phyloP scores from a whole-genome alignment of 2,797 vertebrate species.

The Hoplostethus atlanticus region DNA sequence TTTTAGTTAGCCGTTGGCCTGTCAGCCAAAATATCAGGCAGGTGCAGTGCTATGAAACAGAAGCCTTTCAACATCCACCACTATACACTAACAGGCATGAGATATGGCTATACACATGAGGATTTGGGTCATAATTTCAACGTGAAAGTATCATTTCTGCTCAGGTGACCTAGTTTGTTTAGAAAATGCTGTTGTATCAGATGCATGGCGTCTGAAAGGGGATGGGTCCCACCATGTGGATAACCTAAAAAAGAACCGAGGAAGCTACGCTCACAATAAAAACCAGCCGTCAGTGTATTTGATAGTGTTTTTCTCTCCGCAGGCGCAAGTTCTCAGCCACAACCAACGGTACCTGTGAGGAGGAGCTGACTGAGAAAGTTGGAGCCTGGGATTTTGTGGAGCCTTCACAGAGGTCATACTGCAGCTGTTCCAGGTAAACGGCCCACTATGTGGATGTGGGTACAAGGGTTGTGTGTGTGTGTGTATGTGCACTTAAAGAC shows the following conservation, averaged over 20 bases:
- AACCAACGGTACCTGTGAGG: conserved; percentile 91
- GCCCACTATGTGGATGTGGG: not conserved
- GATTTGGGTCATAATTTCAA: not conserved
- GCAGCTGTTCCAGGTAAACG: conserved; percentile 94
- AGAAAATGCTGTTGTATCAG: no score
- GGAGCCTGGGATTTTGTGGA: conserved; percentile 97
- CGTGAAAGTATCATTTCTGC: no score
- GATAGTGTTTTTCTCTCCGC: conserved; percentile 1
- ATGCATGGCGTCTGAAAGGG: not conserved
- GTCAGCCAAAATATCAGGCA: conserved; percentile 60
- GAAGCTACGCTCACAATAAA: not conserved
- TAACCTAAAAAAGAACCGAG: not conserved
- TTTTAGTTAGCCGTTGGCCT: conserved; percentile 59
- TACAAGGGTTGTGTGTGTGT: conserved; percentile 19
- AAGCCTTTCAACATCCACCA: conserved; percentile 26
- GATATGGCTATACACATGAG: not conserved
- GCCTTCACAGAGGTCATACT: conserved; percentile 92
- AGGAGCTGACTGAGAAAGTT: conserved; percentile 88
- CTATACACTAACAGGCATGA: conserved; percentile 12
- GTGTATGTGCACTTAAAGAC: conserved; percentile 9
- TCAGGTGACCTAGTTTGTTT: no score
- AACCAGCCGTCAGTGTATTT: not conserved
- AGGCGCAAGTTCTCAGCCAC: conserved; percentile 95
- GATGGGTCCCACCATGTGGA: not conserved
- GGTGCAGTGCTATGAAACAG: conserved; percentile 47